These are phyloP conservation scores for Psilanteris sp. DNA, from an alignment of 1,140 invertebrate species.

Conservation along the genomic window DNA sequence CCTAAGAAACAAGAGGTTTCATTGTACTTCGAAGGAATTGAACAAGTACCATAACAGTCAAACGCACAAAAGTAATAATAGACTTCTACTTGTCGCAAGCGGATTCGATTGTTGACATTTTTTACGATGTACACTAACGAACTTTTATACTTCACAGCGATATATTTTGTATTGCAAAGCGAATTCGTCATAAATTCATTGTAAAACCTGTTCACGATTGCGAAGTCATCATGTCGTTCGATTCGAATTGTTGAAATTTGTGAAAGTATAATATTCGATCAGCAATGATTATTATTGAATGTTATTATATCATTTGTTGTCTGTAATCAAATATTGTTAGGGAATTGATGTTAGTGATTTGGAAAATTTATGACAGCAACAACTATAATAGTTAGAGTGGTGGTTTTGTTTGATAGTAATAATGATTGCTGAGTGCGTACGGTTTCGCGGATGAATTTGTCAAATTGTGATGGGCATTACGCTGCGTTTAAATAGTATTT, in stretches of 20 bases:
- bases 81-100: slow-evolving; percentile 21
- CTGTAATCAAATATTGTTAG: slow-evolving; percentile 34
- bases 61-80: slow-evolving; percentile 42
- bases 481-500: slow-evolving; percentile 53
- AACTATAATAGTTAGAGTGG: slow-evolving; percentile 36
- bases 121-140: slow-evolving; percentile 27
- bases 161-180: slow-evolving; percentile 37
- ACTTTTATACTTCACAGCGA: slow-evolving; percentile 34
- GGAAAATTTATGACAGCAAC: slow-evolving; percentile 24
- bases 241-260: slow-evolving; percentile 36
- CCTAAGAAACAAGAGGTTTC: slow-evolving; percentile 16
- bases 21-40: slow-evolving; percentile 22
- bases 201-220: slow-evolving; percentile 45
- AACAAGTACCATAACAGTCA: slow-evolving; percentile 4
- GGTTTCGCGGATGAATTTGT: slow-evolving; percentile 51
- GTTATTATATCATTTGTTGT: slow-evolving; percentile 12
- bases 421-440: slow-evolving; percentile 50
- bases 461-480: slow-evolving; percentile 59
- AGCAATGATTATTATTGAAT: slow-evolving; percentile 51
- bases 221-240: slow-evolving; percentile 32
- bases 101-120: slow-evolving; percentile 21
- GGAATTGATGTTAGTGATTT: slow-evolving; percentile 38
- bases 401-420: slow-evolving; percentile 26
- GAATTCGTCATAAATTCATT: slow-evolving; percentile 27
- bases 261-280: slow-evolving; percentile 30